Evolutionary conservation across 1,140 invertebrate species (phyloP).

Genomic region (Heliothis virescens): DNA sequence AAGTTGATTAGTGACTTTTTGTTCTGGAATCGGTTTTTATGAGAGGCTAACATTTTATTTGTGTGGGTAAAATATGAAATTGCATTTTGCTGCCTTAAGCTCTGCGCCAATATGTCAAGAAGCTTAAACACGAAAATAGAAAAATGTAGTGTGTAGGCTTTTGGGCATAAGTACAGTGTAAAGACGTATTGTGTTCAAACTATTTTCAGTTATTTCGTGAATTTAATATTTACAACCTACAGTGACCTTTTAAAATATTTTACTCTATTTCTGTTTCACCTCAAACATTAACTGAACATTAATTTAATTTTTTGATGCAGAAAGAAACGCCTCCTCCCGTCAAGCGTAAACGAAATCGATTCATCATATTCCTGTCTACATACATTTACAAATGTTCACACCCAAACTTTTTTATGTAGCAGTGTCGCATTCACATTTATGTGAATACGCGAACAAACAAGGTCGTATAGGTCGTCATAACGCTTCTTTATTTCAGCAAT

Average conservation of each 20-base stretch:
- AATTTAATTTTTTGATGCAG: conserved; percentile 14
- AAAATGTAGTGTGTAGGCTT: background rate
- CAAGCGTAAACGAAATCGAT: background rate
- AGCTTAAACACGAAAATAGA: background rate
- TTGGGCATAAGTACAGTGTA: background rate
- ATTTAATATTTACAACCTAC: too few relatives aligned
- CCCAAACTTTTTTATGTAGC: background rate
- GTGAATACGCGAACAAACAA: conserved; percentile 20
- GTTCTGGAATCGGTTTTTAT: too few relatives aligned
- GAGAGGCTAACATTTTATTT: too few relatives aligned
- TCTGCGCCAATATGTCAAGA: too few relatives aligned
- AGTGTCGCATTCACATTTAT: background rate
- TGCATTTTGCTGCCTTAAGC: too few relatives aligned
- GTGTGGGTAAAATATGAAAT: too few relatives aligned
- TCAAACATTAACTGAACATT: background rate
- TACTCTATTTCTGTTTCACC: too few relatives aligned
- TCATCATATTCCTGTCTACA: conserved; percentile 23
- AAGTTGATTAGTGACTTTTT: too few relatives aligned
- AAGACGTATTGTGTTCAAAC: too few relatives aligned
- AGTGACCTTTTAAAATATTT: too few relatives aligned
- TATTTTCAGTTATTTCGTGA: too few relatives aligned
- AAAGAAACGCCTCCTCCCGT: background rate
- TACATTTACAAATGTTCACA: conserved; percentile 27
- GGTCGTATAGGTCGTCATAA: conserved; percentile 13
- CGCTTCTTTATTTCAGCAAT: conserved; percentile 28